phyloP scores from a whole-genome alignment of 2,797 vertebrate genomes.

The Agapornis canus region DNA sequence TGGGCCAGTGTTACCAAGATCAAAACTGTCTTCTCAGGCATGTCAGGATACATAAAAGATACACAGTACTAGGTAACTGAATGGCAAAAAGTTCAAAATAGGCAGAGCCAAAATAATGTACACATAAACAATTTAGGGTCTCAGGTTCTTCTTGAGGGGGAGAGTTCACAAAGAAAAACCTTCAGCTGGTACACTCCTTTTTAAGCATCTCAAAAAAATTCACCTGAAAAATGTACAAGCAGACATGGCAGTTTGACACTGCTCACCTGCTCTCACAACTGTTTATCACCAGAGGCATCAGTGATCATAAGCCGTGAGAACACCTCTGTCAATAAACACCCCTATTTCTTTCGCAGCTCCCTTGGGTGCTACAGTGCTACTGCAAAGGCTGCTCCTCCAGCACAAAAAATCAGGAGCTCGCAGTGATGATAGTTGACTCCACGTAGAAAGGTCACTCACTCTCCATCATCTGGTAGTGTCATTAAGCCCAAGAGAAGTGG shows the following conservation, averaged over 20 bases:
- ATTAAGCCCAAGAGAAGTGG: constrained; percentile 25
- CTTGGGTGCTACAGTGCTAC: rapidly evolving
- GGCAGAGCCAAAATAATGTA: neutral
- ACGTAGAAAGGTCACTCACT: neutral
- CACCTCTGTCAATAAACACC: neutral
- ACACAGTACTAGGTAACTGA: neutral
- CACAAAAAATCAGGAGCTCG: neutral
- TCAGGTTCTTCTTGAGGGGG: neutral
- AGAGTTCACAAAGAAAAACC: neutral
- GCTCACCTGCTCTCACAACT: neutral
- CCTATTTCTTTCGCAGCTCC: neutral
- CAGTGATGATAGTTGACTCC: neutral
- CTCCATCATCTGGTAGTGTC: neutral
- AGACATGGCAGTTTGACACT: neutral
- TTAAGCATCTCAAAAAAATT: neutral
- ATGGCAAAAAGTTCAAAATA: neutral
- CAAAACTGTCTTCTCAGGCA: neutral
- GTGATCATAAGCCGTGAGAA: neutral
- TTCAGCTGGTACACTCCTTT: neutral
- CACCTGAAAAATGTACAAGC: neutral
- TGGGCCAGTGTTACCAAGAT: neutral
- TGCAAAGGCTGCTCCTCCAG: neutral
- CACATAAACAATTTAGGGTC: neutral
- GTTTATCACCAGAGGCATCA: neutral
- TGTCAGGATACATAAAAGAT: neutral